Evolutionary conservation across 2,888 invertebrate species (phyloP), one percentile per base, ranked within the genome.

Genomic region (Helicoverpa assulta): DNA sequence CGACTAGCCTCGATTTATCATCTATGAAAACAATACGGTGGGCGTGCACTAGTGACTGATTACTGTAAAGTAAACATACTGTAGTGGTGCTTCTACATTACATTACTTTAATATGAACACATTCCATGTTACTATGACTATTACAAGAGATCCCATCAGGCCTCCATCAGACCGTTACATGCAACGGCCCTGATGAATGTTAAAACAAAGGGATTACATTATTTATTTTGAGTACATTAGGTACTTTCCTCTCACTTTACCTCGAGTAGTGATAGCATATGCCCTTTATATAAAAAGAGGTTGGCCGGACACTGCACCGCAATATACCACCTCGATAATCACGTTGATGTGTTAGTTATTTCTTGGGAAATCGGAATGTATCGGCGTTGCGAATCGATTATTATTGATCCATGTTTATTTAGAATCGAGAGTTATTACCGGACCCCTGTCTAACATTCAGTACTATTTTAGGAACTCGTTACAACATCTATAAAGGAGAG

Each of bases 11-110:
- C 67, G 19, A 76, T 80, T 67, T n/a, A 82, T 80, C 55, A 67
- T 55, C 43, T 71, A 69, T 26, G 59, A 70, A 73, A 71, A 82
- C 82, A 76, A 82, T 69, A 50, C n/a, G n/a, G 33, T 53, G 19
- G 65, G 59, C 33, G 47, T 40, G 61, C 12, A 16, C 18, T 55
- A 18, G 47, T 67, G 77, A 67, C 43, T 63, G 64, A 71, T 80
- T 47, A 63, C 62, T 55, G 56, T 18, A 43, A 60, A 26, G 47
- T 60, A 76, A 76, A 80, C 56, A 75, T 50, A 59, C 29, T 21
- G 21, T n/a, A 33, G 5, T 19, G 37, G 26, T 51, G 59, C 14
- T 18, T 18, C 33, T 50, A 55, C 12, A 6, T 33, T 40, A 33
- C 10, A 21, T 7, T 19, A 33, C 47, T 40, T 29, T 47, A n/a